A percentile compares a stretch with the other conserved stretches of the same genome.
These are phyloP conservation scores for Caradrina kadenii DNA, from an alignment of 2,888 invertebrate genomes.

Conservation along the genomic window DNA sequence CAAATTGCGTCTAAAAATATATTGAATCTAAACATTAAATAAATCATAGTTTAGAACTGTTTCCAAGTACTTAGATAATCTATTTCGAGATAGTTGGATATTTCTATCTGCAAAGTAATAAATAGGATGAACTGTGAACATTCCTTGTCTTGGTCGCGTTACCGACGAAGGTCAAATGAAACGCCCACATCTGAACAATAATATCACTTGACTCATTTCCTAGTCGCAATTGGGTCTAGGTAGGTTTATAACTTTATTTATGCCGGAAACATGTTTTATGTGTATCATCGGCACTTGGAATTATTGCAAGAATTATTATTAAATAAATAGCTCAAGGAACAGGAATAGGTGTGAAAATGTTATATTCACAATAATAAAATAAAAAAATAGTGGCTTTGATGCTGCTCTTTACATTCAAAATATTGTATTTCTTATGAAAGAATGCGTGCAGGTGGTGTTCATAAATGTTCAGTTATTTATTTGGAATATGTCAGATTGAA, in stretches of 20 bases:
- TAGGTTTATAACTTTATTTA: slow-evolving; percentile 37
- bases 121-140: slow-evolving; percentile 74
- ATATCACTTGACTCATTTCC: slow-evolving; percentile 81
- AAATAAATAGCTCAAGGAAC: slow-evolving; percentile 3
- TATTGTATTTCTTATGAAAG: not conserved
- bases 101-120: slow-evolving; percentile 70
- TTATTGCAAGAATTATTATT: slow-evolving; percentile 11
- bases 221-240: slow-evolving; percentile 72
- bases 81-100: slow-evolving; percentile 67
- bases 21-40: slow-evolving; percentile 37
- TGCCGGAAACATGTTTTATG: slow-evolving; percentile 36
- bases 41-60: slow-evolving; percentile 38
- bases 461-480: slow-evolving; percentile 16
- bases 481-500: slow-evolving; percentile 5
- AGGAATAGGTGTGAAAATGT: not conserved
- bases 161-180: slow-evolving; percentile 75
- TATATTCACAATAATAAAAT: slow-evolving; percentile 6
- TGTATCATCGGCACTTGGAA: slow-evolving; percentile 23
- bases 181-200: slow-evolving; percentile 78
- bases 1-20: slow-evolving; percentile 18
- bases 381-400: not conserved
- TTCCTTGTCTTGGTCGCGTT: slow-evolving; percentile 76
- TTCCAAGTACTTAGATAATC: slow-evolving; percentile 57
- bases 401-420: not conserved
- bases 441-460: slow-evolving; percentile 18